Evolutionary conservation across 2,888 invertebrate genomes (phyloP), one percentile per base, ranked within the genome.

Genomic region (Andrena minutula): DNA sequence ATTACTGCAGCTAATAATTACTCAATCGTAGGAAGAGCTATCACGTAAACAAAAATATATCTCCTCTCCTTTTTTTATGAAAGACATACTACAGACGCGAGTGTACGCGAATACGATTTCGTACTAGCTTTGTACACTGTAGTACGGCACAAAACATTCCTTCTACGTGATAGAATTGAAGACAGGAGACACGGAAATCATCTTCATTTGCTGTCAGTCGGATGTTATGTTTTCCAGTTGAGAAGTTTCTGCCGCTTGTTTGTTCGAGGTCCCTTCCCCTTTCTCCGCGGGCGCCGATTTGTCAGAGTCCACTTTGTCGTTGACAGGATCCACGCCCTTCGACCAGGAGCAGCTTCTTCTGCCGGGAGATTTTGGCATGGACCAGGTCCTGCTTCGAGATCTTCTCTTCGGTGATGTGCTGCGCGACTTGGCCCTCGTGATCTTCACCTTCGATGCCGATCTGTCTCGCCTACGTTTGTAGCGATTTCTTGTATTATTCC

Each of bases 321-420:
- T 79, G 1, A 60, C 53, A 20, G 28, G 47, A 8, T 89, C 87
- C 2, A 72, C 87, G n/a, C 75, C 82, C 83, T 94, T 95, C 0
- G 96, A 95, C 95, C 96, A 95, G 0, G 95, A 95, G 82, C 95
- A 94, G 58, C 93, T 93, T 35, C 92, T 85, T 56, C 89, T 82
- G 58, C 89, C 77, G 1, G 94, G 86, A 10, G 95, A 95, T 83
- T 94, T 87, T 76, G 95, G 95, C 65, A 95, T 90, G 0, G 96
- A 96, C 96, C 96, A 96, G 20, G 96, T 96, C 84, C 95, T 95
- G 0, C 96, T 95, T 0, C 95, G 92, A 1, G 93, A 93, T 53
- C 93, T 90, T 79, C 81, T 91, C 30, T 69, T 88, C 3, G 85
- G 82, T 6, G 90, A 87, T 0, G 28, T 63, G 0, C 79, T 85